Conservation (phyloP, 2,888 invertebrate species). For the Epinotia nisella region DNA sequence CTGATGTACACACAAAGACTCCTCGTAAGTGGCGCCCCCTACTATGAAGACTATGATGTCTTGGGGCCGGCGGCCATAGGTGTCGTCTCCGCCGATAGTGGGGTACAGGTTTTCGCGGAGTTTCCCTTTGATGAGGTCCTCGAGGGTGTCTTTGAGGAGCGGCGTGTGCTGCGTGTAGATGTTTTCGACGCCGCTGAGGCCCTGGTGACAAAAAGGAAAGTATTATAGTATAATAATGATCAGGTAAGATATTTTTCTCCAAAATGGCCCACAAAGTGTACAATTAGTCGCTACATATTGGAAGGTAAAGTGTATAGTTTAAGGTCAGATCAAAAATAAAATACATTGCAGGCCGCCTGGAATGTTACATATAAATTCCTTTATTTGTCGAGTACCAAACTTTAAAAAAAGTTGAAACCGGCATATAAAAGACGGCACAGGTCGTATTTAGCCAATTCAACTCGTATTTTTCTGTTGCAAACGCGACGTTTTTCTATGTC, state of each 20-base stretch:
- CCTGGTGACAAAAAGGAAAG: conserved; percentile 71
- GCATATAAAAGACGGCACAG: too few species aligned
- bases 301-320: too few species aligned
- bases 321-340: too few species aligned
- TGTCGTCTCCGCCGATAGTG: conserved; percentile 88
- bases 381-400: too few species aligned
- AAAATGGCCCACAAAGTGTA: too few species aligned
- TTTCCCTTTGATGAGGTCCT: conserved; percentile 95
- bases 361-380: too few species aligned
- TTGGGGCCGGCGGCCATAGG: conserved; percentile 88
- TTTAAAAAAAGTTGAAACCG: too few species aligned
- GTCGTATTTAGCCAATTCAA: too few species aligned
- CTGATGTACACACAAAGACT: conserved; percentile 93
- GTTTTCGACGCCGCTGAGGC: conserved; percentile 98
- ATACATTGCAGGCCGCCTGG: too few species aligned
- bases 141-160: conserved; percentile 93
- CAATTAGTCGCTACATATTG: too few species aligned
- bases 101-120: conserved; percentile 95
- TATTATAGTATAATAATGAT: neutral
- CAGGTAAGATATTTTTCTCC: neutral
- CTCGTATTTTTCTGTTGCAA: too few species aligned
- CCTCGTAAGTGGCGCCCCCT: conserved; percentile 98
- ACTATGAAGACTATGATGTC: conserved; percentile 98
- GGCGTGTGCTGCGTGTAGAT: conserved; percentile 99
- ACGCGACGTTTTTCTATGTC: too few species aligned